A percentile compares a stretch with the other conserved stretches of the same genome.
These are phyloP conservation scores for Atta cephalotes DNA, from an alignment of 1,140 invertebrate species.

Conservation along the genomic window DNA sequence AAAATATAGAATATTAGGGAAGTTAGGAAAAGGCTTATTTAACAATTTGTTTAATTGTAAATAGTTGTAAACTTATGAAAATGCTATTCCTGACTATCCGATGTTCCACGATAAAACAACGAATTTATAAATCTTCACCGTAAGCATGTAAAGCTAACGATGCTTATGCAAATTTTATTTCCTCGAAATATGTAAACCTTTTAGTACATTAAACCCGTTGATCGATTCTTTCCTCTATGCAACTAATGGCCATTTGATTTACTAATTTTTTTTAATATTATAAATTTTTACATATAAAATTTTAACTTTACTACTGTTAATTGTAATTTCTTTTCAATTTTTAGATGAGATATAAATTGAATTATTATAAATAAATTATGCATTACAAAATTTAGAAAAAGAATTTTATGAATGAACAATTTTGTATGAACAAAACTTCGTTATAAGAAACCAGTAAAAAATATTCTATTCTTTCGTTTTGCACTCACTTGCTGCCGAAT, in stretches of 20 bases:
- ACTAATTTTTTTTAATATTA: neutral
- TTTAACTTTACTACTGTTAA: neutral
- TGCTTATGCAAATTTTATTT: conserved; percentile 29
- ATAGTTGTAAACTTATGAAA: conserved; percentile 47
- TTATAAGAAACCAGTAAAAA: neutral
- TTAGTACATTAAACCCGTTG: neutral
- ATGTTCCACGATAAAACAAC: neutral
- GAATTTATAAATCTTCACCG: conserved; percentile 12
- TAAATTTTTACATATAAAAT: neutral
- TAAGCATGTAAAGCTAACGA: conserved; percentile 33
- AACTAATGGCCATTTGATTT: conserved; percentile 14
- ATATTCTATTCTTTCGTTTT: neutral
- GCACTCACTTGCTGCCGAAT: neutral
- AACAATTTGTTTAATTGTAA: conserved; percentile 42
- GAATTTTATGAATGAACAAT: neutral
- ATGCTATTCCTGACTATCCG: neutral
- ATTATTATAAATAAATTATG: neutral
- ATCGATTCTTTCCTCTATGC: neutral
- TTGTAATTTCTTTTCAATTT: neutral
- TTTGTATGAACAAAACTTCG: neutral
- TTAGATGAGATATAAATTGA: neutral
- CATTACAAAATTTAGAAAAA: neutral
- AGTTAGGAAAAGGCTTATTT: conserved; percentile 23
- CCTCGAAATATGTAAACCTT: conserved; percentile 8
- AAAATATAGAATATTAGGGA: conserved; percentile 35